A percentile compares a stretch with the other conserved stretches of the same genome.
Conservation (phyloP, 2,888 invertebrate species). For the Periphyllus acericola region DNA sequence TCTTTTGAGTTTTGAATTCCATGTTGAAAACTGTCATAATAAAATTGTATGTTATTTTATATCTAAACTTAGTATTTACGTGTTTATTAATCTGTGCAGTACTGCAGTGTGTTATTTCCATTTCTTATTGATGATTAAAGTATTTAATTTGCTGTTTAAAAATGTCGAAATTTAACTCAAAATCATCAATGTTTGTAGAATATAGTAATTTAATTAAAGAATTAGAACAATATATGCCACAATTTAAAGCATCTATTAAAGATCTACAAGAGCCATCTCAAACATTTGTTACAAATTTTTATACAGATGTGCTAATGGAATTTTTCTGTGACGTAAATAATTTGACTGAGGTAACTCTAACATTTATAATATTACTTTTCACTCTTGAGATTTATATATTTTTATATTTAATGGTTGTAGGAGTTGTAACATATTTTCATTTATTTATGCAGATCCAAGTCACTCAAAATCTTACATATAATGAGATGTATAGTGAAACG, state of each 20-base stretch:
- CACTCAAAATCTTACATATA: conserved; percentile 32
- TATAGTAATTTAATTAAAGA: conserved; percentile 38
- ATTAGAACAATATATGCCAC: conserved; percentile 48
- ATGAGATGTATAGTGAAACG: conserved; percentile 49
- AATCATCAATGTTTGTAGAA: conserved; percentile 12
- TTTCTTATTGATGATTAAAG: too few relatives aligned
- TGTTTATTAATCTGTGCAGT: too few relatives aligned
- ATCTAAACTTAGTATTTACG: too few relatives aligned
- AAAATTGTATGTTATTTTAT: too few relatives aligned
- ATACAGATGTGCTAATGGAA: conserved; percentile 36
- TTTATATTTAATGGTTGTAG: not conserved
- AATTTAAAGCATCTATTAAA: conserved; percentile 45
- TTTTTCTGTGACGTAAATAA: conserved; percentile 57
- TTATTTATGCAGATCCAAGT: conserved; percentile 42
- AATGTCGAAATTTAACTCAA: conserved; percentile 11
- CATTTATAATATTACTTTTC: not conserved
- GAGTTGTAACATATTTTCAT: not conserved
- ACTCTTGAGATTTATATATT: not conserved
- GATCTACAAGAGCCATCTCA: conserved; percentile 56
- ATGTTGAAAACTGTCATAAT: too few relatives aligned
- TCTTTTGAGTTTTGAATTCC: too few relatives aligned
- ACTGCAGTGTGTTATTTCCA: too few relatives aligned
- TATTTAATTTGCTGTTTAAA: not conserved
- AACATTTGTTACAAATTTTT: conserved; percentile 46
- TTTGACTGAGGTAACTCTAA: conserved; percentile 38